Conservation (phyloP, 2,888 invertebrate genomes). For the Dolichomitus sp. region DNA sequence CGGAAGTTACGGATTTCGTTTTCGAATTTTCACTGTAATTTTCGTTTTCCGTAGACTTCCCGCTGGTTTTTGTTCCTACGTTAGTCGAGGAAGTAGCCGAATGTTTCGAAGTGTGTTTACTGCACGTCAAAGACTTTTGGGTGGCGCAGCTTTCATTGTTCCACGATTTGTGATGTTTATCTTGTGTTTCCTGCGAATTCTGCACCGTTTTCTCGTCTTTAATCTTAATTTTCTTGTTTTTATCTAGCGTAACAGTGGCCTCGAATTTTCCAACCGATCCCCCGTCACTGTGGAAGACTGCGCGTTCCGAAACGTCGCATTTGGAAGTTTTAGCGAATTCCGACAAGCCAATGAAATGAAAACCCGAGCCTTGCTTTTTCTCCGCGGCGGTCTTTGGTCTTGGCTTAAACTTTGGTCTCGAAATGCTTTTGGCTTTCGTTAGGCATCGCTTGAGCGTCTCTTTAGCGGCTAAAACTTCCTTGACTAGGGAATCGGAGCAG, state of each 20-base stretch:
- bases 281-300: conserved; percentile 64
- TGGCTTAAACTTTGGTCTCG: conserved; percentile 59
- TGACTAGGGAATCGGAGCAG: conserved; percentile 80
- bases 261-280: not conserved
- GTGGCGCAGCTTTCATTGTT: conserved; percentile 23
- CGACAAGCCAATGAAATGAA: conserved; percentile 55
- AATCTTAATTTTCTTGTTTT: not conserved
- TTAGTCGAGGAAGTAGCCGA: conserved; percentile 20
- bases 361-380: conserved; percentile 77
- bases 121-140: not conserved
- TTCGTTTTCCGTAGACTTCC: conserved; percentile 5
- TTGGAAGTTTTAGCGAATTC: conserved; percentile 36
- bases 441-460: conserved; percentile 82
- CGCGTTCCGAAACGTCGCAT: conserved; percentile 33
- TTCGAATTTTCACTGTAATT: conserved; percentile 41
- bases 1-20: not conserved
- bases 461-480: conserved; percentile 84
- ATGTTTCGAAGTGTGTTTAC: conserved; percentile 39
- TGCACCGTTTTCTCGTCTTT: not conserved
- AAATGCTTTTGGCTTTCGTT: conserved; percentile 64
- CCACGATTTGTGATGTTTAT: conserved; percentile 22
- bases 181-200: not conserved
- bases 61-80: not conserved
- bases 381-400: conserved; percentile 78
- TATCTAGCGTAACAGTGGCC: not conserved